These are phyloP conservation scores for Lycaena phlaeas DNA, from an alignment of 2,888 invertebrate genomes.

Conservation along the genomic window DNA sequence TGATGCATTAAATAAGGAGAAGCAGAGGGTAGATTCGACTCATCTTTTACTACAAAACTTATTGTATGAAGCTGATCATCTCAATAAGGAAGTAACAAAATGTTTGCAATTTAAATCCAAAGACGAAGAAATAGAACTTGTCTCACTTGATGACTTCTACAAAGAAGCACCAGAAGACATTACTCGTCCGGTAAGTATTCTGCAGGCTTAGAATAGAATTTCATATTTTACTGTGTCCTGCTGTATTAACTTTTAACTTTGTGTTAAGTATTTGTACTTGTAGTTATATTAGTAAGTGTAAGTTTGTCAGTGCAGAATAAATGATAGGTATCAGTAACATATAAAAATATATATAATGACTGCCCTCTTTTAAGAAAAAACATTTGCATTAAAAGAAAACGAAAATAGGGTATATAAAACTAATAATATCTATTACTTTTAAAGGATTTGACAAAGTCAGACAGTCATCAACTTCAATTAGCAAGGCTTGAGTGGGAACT, in stretches of 20 bases:
- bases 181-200: constrained; percentile 75
- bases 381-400: too few relatives aligned
- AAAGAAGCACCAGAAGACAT: constrained; percentile 81
- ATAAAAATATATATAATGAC: too few relatives aligned
- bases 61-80: constrained; percentile 93
- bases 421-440: too few relatives aligned
- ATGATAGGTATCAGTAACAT: too few relatives aligned
- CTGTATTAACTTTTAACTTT: too few relatives aligned
- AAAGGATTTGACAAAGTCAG: constrained; percentile 77
- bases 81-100: constrained; percentile 95
- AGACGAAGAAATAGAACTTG: constrained; percentile 93
- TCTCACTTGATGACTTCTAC: constrained; percentile 88
- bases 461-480: constrained; percentile 86
- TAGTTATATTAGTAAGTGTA: too few relatives aligned
- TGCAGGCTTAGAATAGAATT: too few relatives aligned
- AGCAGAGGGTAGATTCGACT: constrained; percentile 90
- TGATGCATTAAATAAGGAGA: constrained; percentile 86
- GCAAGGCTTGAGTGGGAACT: constrained; percentile 94
- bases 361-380: too few relatives aligned
- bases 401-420: too few relatives aligned
- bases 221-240: too few relatives aligned
- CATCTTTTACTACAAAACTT: constrained; percentile 94
- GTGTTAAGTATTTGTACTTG: too few relatives aligned
- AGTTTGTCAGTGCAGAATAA: too few relatives aligned
- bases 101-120: constrained; percentile 96